Evolutionary conservation across 2,888 invertebrate species (phyloP).

Genomic region (Agonopterix arenella): DNA sequence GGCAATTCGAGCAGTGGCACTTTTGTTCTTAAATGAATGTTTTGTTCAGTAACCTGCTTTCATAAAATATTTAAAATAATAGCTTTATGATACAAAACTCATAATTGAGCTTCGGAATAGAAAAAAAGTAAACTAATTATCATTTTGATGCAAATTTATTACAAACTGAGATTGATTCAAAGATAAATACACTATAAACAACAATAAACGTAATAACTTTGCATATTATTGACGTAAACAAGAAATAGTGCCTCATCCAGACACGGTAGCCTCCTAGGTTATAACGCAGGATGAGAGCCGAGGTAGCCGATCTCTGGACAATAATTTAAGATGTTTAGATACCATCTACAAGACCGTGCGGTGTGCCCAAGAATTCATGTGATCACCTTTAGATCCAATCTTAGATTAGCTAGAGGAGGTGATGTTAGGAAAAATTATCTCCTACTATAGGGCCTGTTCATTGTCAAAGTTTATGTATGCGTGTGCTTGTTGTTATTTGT

Average conservation of each 20-base stretch:
- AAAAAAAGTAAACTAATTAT: too few species aligned
- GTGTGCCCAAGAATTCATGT: conserved; percentile 71
- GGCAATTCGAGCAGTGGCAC: too few species aligned
- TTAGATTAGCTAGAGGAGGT: conserved; percentile 61
- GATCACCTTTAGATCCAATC: conserved; percentile 70
- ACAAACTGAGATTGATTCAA: background rate
- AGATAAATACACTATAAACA: background rate
- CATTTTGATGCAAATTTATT: too few species aligned
- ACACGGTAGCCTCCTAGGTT: conserved; percentile 37
- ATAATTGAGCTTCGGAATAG: too few species aligned
- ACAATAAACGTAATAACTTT: background rate
- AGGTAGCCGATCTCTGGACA: conserved; percentile 54
- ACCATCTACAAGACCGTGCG: conserved; percentile 67
- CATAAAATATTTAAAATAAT: too few species aligned
- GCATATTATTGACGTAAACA: background rate
- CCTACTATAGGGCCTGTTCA: conserved; percentile 42
- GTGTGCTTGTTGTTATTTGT: conserved; percentile 29
- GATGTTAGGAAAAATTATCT: conserved; percentile 68
- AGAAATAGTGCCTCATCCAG: conserved; percentile 40
- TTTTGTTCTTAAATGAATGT: too few species aligned
- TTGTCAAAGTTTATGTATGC: conserved; percentile 56
- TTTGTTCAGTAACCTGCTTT: too few species aligned
- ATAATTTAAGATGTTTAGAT: conserved; percentile 75
- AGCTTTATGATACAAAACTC: too few species aligned
- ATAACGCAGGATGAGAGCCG: conserved; percentile 53